Conservation (phyloP, 2,113 vertebrate species). For the Callopanchax toddi region DNA sequence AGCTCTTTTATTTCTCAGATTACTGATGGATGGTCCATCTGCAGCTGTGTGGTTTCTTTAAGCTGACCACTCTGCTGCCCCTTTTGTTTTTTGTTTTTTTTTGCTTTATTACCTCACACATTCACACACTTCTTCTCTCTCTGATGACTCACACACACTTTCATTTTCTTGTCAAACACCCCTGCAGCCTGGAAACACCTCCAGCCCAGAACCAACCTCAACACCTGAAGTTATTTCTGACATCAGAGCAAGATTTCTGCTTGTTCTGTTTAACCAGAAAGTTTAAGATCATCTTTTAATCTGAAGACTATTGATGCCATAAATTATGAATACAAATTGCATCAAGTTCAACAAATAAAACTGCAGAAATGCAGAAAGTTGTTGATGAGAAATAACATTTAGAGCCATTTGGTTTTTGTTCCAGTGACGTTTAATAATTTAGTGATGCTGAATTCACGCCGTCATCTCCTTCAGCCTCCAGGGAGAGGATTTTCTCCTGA, state of each 20-base stretch:
- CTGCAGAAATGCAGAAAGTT: no score
- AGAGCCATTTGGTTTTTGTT: not conserved
- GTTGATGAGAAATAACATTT: no score
- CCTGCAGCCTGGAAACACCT: conserved; percentile 35
- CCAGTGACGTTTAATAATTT: no score
- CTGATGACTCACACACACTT: conserved; percentile 52
- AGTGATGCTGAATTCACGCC: no score
- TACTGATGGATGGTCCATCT: conserved; percentile 27
- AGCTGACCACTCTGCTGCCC: not conserved
- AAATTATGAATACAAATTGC: no score
- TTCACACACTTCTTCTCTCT: not conserved
- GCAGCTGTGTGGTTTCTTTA: not conserved
- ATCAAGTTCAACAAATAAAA: no score
- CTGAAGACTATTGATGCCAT: no score
- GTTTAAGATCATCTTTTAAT: no score
- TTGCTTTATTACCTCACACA: conserved; percentile 8
- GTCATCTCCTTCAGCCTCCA: no score
- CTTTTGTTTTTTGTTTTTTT: no score
- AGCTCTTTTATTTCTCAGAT: not conserved
- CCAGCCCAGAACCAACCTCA: not conserved
- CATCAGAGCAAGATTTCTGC: not conserved
- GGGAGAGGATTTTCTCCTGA: not conserved
- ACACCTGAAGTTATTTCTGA: conserved; percentile 26
- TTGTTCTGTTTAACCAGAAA: not conserved
- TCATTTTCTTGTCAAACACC: conserved; percentile 43